Evolutionary conservation across 2,888 invertebrate genomes (phyloP), one percentile per base, ranked within the genome.

Genomic region (Sphaerophoria taeniata): DNA sequence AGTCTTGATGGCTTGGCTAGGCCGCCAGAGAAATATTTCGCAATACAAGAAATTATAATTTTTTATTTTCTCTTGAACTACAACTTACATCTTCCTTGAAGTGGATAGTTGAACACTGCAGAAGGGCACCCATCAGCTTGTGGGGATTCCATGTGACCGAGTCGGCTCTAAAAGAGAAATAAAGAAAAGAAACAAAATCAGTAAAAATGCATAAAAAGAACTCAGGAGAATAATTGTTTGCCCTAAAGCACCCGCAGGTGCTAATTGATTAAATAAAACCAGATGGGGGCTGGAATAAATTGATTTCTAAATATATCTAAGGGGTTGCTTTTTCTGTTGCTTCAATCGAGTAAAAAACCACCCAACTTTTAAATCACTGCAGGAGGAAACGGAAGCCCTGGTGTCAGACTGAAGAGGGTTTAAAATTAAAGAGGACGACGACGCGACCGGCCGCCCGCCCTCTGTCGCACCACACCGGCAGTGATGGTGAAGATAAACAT

Each of bases 91-190:
- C 97, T 91, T 98, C 97, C 92, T 97, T 97, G 93, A 99, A 97
- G 91, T 99, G 97, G 88, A 99, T 97, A 3, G 98, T 98, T 77
- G 98, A 99, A 93, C 99, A 99, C 90, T 99, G 99, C 61, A 99
- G 94, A 67, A 98, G 94, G 0, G 98, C 97, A 0, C 99, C 99
- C 98, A 99, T 98, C 91, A 99, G 94, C 93, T 99, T 99, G 93
- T 99, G 99, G 14, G 99, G 99, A 93, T 99, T 99, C 99, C 99
- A 99, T 58, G 99, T 98, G 87, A 99, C 96, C 6, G 98, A 98
- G 92, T 98, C 96, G 80, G 97, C 98, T 90, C 98, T 98, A 94
- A 7, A 93, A 93, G 87, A 24, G 24, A 24, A 24, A 24, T 79
- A 90, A 87, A 65, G 43, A 74, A 67, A 82, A 58, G 77, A 70